A percentile compares a stretch with the other conserved stretches of the same genome.
These are phyloP conservation scores for Periophthalmus modestus DNA, from an alignment of 2,113 vertebrate species.

Conservation along the genomic window DNA sequence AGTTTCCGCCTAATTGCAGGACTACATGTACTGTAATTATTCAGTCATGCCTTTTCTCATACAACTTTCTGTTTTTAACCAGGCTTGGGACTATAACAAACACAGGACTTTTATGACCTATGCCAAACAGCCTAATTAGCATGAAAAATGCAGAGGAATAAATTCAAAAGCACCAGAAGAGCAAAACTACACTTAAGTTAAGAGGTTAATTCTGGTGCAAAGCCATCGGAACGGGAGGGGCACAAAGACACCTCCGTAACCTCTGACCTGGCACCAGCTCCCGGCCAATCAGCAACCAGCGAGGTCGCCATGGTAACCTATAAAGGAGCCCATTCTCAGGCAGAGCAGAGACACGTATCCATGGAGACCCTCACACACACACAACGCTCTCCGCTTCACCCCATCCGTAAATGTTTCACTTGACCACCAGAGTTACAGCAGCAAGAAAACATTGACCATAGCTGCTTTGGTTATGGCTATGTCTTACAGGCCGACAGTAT, in stretches of 20 bases:
- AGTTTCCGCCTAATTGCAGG: neutral
- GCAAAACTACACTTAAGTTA: neutral
- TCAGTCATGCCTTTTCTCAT: neutral
- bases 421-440: conserved; percentile 19
- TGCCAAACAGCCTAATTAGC: neutral
- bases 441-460: conserved; percentile 2
- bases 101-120: neutral
- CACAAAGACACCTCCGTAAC: conserved; percentile 67
- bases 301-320: conserved; percentile 67
- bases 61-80: neutral
- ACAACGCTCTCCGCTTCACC: conserved; percentile 27
- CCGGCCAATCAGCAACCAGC: conserved; percentile 52
- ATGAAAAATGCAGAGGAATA: neutral
- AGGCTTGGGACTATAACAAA: neutral
- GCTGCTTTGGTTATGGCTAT: neutral
- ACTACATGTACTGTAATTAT: neutral
- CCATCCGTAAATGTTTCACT: conserved; percentile 20
- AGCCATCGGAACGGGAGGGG: conserved; percentile 36
- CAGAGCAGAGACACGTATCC: conserved; percentile 73
- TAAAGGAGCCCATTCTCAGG: conserved; percentile 72
- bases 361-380: conserved; percentile 65
- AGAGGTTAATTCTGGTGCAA: conserved; percentile 16
- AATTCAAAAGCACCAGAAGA: neutral
- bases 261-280: conserved; percentile 71
- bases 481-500: neutral